phyloP scores from a whole-genome alignment of 2,888 invertebrate genomes.

The Cataglyphis albicans region DNA sequence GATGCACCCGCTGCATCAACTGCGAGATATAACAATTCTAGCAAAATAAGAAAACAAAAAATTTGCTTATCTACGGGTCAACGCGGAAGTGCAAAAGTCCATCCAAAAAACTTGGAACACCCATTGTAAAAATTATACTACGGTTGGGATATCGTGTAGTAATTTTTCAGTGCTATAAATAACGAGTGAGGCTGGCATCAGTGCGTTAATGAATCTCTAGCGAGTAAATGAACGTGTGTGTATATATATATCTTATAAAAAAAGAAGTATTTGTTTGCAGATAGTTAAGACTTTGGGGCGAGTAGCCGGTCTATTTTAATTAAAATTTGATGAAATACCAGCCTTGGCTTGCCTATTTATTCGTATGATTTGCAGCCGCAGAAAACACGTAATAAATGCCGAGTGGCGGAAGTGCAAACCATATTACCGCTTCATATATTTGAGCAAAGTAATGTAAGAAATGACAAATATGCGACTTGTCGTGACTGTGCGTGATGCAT shows the following conservation, averaged over 20 bases:
- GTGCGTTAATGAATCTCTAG: slow-evolving; percentile 39
- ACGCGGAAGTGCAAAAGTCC: background rate
- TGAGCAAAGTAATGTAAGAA: background rate
- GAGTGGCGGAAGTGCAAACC: background rate
- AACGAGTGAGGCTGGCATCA: slow-evolving; percentile 27
- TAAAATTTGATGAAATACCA: slow-evolving; percentile 26
- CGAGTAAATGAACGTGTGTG: slow-evolving; percentile 6
- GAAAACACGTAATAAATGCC: background rate
- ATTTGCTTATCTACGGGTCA: slow-evolving; percentile 34
- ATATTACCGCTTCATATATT: background rate
- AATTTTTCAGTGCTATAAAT: slow-evolving; percentile 35
- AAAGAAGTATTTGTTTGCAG: slow-evolving; percentile 30
- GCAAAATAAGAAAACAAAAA: background rate
- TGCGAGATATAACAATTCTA: slow-evolving; percentile 17
- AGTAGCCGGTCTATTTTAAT: slow-evolving; percentile 21
- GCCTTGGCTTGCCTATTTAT: background rate
- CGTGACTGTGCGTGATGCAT: background rate
- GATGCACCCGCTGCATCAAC: slow-evolving; percentile 13
- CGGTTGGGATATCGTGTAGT: slow-evolving; percentile 6
- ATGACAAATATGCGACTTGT: background rate
- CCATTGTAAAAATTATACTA: slow-evolving; percentile 44
- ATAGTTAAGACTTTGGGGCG: background rate
- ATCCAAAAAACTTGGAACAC: slow-evolving; percentile 1
- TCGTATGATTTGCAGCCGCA: background rate
- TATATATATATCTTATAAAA: too few relatives aligned